Evolutionary conservation across 2,797 vertebrate species (phyloP).

Genomic region (Novumbra hubbsi): DNA sequence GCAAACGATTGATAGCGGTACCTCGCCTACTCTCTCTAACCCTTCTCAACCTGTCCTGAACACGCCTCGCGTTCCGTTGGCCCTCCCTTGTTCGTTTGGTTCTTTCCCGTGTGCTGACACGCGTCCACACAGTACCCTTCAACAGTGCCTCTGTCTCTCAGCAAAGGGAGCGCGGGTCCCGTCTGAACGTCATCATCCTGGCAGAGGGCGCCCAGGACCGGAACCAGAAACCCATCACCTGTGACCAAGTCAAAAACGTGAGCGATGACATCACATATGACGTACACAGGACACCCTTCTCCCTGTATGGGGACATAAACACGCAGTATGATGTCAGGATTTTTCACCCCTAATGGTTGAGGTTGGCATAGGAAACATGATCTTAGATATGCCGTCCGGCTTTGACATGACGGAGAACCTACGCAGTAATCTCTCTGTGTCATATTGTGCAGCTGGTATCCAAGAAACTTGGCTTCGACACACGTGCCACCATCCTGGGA

Average conservation of each 20-base stretch:
- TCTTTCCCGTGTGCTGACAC: constrained; percentile 1
- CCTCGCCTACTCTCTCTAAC: constrained; percentile 15
- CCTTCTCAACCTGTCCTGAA: neutral
- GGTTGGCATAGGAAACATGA: neutral
- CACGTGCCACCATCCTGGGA: constrained; percentile 88
- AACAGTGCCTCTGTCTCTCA: constrained; percentile 41
- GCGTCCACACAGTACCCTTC: constrained; percentile 9
- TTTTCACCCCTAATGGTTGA: neutral
- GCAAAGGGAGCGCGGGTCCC: constrained; percentile 84
- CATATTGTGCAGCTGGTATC: constrained; percentile 76
- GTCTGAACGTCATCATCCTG: constrained; percentile 90
- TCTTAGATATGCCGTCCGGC: neutral
- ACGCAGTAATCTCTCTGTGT: constrained; percentile 27
- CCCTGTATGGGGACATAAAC: neutral
- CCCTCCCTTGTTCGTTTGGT: constrained; percentile 5
- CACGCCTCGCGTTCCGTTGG: neutral
- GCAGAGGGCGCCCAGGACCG: constrained; percentile 85
- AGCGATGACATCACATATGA: constrained; percentile 39
- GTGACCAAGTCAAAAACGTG: constrained; percentile 79
- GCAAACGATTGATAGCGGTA: constrained; percentile 84
- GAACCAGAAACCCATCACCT: constrained; percentile 78
- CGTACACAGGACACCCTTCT: neutral
- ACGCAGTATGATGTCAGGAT: neutral
- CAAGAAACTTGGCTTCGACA: constrained; percentile 85
- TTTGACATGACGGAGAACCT: neutral